Base-by-base conservation (phyloP, 2,113 vertebrate species). In the Alligator mississippiensis region DNA sequence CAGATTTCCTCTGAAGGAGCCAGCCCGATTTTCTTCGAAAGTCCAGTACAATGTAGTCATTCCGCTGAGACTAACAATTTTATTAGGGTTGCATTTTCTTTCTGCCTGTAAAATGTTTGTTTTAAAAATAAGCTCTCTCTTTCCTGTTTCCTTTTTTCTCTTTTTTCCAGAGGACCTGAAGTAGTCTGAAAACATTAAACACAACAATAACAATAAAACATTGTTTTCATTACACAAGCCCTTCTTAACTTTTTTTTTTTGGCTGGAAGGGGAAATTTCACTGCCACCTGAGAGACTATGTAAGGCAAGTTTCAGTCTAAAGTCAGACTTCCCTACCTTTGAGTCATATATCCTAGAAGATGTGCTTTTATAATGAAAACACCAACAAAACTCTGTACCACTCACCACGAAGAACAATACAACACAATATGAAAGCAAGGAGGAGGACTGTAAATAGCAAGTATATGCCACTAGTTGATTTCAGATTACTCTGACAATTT, bases 1-100 rank as follows among this genome's bases (percentile, higher is more conserved):
- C 97, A 97, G 98, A 97, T 97, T 98, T 97, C 96, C 94, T 94
- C 94, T 89, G 59, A 96, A 98, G 90, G 96, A 97, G 95, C 95
- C 97, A 96, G 96, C 93, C 87, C 95, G 94, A 97, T 97, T 96
- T 96, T 88, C 85, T 92, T 93, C 92, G 91, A 96, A 95, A 97
- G 96, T 89, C 85, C 94, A 92, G 91, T 86, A 96, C 95, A 90
- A 93, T 64, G 75, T 84, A 91, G 84, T 91, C 92, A 92, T 96
- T 96, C 95, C 92, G 8, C 38, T 87, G 95, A 96, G 95, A 97
- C 93, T 84, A 92, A 85, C 85, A 85, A 90, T 92, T 94, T 94
- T 87, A 94, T 93, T 96, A 90, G 76, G 89, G 84, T 28, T 91
- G 90, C 72, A 80, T 96, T 96, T 96, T 88, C 87, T 93, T 87